Evolutionary conservation across 2,113 vertebrate genomes (phyloP), one percentile per base, ranked within the genome.

Genomic region (Brachyistius frenatus): DNA sequence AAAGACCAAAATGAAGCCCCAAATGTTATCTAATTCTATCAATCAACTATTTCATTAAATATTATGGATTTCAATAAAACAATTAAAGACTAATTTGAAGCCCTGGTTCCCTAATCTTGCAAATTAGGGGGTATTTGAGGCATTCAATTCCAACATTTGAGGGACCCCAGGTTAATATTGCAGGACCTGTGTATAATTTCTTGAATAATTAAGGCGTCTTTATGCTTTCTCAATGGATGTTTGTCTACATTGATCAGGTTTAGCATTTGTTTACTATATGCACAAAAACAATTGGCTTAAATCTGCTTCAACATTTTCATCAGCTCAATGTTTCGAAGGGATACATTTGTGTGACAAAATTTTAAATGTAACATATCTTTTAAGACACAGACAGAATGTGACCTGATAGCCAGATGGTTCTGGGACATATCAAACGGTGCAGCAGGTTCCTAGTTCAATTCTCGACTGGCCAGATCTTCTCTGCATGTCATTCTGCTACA

Each of bases 61-160:
- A 16, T 66, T 5, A 54, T 66, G 10, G 8, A 3, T 52, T 53
- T 64, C 47, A 73, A 60, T 69, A 52, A 73, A 68, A 67, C 8
- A 2, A 63, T 50, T 37, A 64, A 67, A 58, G 44, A 58, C 30
- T 73, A 36, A 77, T 33, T 68, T 30, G 46, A 16, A 11, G 5
- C 47, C 5, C 30, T 9, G 50, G 35, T 33, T 41, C 8, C 4
- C 3, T 31, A 58, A 60, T 78, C 16, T 33, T 32, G 2, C 52
- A 58, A 32, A 75, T 75, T 58, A 41, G n/a, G 53, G 5, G 14
- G 4, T 8, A 47, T 61, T 31, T 32, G 14, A 37, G 36, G 15
- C n/a, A 46, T 39, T 73, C 3, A 30, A 57, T 78, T 58, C 55
- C 56, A 53, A 46, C 39, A 56, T 39, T 33, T 62, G 2, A 52